Percentiles rank a stretch among this genome's conserved stretches.
Conservation (phyloP, 2,113 vertebrate species). For the Pachyramphus minor region DNA sequence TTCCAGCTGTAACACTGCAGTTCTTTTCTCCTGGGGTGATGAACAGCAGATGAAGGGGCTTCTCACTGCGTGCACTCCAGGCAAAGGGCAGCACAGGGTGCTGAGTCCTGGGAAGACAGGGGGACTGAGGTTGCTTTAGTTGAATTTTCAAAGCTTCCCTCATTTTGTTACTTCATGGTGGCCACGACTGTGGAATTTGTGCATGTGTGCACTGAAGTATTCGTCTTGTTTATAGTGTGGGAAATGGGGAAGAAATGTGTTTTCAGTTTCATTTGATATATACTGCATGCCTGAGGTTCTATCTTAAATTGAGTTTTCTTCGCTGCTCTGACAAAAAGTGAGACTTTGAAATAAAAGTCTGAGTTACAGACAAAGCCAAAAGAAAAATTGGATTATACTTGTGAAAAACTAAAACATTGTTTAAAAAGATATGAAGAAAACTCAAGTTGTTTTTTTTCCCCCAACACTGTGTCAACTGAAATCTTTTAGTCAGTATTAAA, state of each 20-base stretch:
- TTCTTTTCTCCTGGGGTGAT: rapidly evolving
- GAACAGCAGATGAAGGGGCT: rapidly evolving
- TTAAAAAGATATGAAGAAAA: neutral
- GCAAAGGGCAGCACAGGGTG: neutral
- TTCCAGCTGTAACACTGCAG: neutral
- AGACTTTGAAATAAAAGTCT: neutral
- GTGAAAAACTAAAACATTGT: neutral
- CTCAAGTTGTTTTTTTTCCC: neutral
- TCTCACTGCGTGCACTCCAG: rapidly evolving
- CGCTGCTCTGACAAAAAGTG: neutral
- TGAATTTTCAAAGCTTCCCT: neutral
- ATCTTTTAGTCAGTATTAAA: neutral
- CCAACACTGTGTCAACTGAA: neutral
- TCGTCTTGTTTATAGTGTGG: constrained; percentile 16
- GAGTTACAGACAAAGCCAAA: neutral
- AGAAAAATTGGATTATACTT: constrained; percentile 14
- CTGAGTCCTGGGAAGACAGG: neutral
- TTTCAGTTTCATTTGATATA: constrained; percentile 34
- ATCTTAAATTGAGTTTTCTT: constrained; percentile 50
- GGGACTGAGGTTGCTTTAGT: neutral
- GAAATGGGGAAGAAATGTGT: constrained; percentile 43
- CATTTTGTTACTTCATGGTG: neutral
- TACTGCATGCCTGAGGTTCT: constrained; percentile 31
- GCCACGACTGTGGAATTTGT: neutral
- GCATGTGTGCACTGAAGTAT: neutral